Evolutionary conservation across 2,797 vertebrate species (phyloP).

Genomic region (Pteropus rufus): DNA sequence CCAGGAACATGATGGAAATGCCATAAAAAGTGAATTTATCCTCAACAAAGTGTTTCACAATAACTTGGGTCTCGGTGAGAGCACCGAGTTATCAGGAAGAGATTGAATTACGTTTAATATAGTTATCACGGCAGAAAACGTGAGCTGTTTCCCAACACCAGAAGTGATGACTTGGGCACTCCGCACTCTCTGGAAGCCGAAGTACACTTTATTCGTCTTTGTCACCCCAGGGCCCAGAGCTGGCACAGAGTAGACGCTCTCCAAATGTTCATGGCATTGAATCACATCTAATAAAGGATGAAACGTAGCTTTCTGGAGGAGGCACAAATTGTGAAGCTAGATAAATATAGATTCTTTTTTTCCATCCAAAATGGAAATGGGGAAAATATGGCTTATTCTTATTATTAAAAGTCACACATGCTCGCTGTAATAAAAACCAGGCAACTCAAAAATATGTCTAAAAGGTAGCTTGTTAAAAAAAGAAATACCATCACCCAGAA

Average conservation of each 20-base stretch:
- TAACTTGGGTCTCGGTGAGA: neutral
- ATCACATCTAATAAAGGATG: neutral
- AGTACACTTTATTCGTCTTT: neutral
- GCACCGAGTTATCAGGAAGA: neutral
- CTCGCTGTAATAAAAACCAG: neutral
- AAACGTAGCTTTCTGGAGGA: neutral
- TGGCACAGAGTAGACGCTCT: neutral
- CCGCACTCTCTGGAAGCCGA: neutral
- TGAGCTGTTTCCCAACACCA: neutral
- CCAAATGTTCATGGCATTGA: neutral
- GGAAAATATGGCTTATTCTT: neutral
- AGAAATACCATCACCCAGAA: neutral
- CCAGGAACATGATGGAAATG: fast-evolving
- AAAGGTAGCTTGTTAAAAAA: neutral
- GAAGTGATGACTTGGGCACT: fast-evolving
- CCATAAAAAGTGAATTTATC: neutral
- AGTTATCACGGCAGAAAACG: neutral
- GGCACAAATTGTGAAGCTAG: neutral
- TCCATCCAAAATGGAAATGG: neutral
- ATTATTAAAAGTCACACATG: neutral
- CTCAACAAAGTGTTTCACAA: neutral
- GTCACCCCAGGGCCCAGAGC: neutral
- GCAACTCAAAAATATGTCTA: neutral
- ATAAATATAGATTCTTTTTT: neutral
- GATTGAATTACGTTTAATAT: neutral